A percentile compares a stretch with the other conserved stretches of the same genome.
Evolutionary conservation across 2,797 vertebrate species (phyloP).

Genomic region (Emydoidea blandingii): DNA sequence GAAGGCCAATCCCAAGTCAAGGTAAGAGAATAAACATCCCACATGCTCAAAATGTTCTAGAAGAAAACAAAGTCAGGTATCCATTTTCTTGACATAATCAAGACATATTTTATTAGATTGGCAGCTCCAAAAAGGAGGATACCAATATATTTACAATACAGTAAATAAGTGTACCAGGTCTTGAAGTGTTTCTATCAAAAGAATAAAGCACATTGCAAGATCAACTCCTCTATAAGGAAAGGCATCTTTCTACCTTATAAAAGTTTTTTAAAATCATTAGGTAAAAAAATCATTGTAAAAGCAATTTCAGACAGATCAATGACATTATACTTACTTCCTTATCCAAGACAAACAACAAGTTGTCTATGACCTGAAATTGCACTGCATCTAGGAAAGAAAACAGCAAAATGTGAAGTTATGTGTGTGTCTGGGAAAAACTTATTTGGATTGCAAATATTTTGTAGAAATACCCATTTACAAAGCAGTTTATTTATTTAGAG

Average conservation of each 20-base stretch:
- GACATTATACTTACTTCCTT: slow-evolving; percentile 83
- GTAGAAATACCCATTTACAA: not conserved
- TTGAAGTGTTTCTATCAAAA: not conserved
- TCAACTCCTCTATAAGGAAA: not conserved
- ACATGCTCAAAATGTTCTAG: slow-evolving; percentile 90
- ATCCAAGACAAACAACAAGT: slow-evolving; percentile 91
- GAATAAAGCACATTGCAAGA: not conserved
- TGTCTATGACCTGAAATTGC: slow-evolving; percentile 90
- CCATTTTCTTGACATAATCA: not conserved
- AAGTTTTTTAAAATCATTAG: not conserved
- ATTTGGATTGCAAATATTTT: not conserved
- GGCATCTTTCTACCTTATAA: not conserved
- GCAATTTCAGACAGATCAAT: not conserved
- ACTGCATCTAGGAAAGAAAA: slow-evolving; percentile 84
- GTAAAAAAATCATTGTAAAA: not conserved
- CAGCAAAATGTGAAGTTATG: not conserved
- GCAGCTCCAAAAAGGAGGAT: not conserved
- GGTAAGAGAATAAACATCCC: slow-evolving; percentile 89
- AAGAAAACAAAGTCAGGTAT: not conserved
- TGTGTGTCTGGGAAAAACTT: not conserved
- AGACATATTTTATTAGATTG: not conserved
- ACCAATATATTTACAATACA: not conserved
- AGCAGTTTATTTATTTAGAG: not conserved
- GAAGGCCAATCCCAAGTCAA: slow-evolving; percentile 90
- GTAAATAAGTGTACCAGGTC: not conserved